Evolutionary conservation across 2,797 vertebrate species (phyloP), one percentile per base, ranked within the genome.

Genomic region (Microcaecilia unicolor): DNA sequence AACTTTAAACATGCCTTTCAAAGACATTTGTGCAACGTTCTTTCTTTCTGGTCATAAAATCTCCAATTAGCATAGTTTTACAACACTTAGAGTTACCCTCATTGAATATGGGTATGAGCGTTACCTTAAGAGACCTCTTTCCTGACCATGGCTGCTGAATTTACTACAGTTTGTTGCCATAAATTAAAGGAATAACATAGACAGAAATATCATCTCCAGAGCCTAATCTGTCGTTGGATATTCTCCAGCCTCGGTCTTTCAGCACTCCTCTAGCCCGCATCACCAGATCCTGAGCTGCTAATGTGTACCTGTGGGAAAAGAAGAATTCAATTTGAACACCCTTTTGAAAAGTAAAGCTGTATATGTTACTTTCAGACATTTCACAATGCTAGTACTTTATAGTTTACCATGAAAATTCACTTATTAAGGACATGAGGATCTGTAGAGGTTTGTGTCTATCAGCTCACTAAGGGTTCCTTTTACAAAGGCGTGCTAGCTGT

Each of bases 201-300:
- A 97, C 93, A 1, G 96, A 94, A 67, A 98, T 99, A 83, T 99
- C 95, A 0, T 99, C 96, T 58, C 92, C 95, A 1, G 96, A 99
- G 32, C 94, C 96, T 56, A 94, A 80, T 49, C 89, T 76, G 70
- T 98, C 92, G 8, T 88, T 89, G 20, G 89, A 84, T 69, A 98
- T 98, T 56, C 95, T 85, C 96, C 96, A 99, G 63, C 92, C 93
- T 55, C 91, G 79, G 58, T 98, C 95, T 67, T 87, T 95, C 67
- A 97, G 81, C 34, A 93, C 80, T 1, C 96, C 96, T 1, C 94
- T 74, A 2, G 94, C 95, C 37, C 85, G 85, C 92, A 97, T 97
- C 44, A 98, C 86, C 53, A 99, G 81, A 70, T 98, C 95, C 60
- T 98, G 95, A 9, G 95, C 92, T 2, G 90, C 91, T 87, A 96